Conservation (phyloP, 2,888 invertebrate species). For the Drosophila nr. fundita region DNA sequence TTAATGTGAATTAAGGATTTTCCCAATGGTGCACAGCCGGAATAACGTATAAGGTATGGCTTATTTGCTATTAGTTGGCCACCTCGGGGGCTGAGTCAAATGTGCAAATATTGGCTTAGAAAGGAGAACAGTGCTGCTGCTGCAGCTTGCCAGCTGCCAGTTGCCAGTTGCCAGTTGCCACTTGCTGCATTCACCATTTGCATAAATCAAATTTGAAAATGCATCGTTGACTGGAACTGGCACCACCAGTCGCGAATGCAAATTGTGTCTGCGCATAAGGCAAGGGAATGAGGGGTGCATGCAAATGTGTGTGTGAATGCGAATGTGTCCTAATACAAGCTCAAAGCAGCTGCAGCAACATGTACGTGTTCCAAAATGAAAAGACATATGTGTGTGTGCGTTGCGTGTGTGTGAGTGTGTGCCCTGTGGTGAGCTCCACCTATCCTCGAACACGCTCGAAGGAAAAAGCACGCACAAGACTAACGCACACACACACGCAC, state of each 20-base stretch:
- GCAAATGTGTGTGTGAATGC: constrained; percentile 14
- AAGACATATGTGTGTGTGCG: neutral
- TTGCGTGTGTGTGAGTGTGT: neutral
- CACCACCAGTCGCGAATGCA: constrained; percentile 29
- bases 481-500: constrained; percentile 44
- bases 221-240: constrained; percentile 64
- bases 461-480: constrained; percentile 61
- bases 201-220: constrained; percentile 80
- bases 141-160: neutral
- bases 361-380: constrained; percentile 24
- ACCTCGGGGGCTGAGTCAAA: constrained; percentile 8
- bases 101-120: constrained; percentile 50
- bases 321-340: constrained; percentile 27
- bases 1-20: constrained; percentile 69
- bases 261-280: neutral
- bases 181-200: constrained; percentile 65
- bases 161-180: constrained; percentile 20
- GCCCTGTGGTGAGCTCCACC: constrained; percentile 26
- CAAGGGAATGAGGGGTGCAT: neutral
- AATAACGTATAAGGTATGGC: constrained; percentile 48
- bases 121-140: constrained; percentile 4
- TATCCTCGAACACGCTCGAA: constrained; percentile 58
- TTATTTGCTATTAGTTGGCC: constrained; percentile 51
- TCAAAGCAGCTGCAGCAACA: constrained; percentile 55
- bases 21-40: constrained; percentile 16